Percentiles rank a stretch among this genome's conserved stretches.
Evolutionary conservation across 1,140 invertebrate species (phyloP).

Genomic region (Sinella curviseta): DNA sequence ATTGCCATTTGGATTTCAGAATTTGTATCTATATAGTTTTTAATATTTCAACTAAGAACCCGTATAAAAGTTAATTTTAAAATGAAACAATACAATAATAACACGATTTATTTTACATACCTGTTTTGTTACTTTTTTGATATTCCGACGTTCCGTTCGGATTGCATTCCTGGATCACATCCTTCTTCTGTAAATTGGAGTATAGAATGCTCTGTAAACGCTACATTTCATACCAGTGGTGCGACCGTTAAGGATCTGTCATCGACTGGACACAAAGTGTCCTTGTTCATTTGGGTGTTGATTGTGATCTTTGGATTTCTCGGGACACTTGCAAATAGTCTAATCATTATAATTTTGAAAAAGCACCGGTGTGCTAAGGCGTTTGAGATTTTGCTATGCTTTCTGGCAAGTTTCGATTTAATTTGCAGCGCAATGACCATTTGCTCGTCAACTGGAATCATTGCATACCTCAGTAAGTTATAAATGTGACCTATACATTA

Average conservation of each 20-base stretch:
- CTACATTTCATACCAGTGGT: background rate
- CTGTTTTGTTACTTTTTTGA: no score
- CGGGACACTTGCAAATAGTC: background rate
- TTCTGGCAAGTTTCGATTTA: background rate
- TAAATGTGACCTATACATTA: no score
- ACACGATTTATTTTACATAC: no score
- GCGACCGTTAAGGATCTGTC: background rate
- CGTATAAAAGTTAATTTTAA: no score
- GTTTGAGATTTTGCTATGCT: background rate
- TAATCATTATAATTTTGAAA: background rate
- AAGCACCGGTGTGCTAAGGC: background rate
- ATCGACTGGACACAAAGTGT: background rate
- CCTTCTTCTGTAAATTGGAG: background rate
- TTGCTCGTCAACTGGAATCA: background rate
- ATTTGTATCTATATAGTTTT: no score
- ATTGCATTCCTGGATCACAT: background rate
- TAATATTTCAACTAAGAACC: no score
- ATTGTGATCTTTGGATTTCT: background rate
- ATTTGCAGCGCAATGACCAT: conserved; percentile 5
- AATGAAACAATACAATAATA: no score
- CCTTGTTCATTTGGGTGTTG: background rate
- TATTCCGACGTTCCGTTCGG: no score
- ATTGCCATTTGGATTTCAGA: no score
- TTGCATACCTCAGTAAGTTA: background rate
- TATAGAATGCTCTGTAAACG: background rate